Evolutionary conservation across 2,797 vertebrate species (phyloP), one percentile per base, ranked within the genome.

Genomic region (Orientallactaga sibirica): DNA sequence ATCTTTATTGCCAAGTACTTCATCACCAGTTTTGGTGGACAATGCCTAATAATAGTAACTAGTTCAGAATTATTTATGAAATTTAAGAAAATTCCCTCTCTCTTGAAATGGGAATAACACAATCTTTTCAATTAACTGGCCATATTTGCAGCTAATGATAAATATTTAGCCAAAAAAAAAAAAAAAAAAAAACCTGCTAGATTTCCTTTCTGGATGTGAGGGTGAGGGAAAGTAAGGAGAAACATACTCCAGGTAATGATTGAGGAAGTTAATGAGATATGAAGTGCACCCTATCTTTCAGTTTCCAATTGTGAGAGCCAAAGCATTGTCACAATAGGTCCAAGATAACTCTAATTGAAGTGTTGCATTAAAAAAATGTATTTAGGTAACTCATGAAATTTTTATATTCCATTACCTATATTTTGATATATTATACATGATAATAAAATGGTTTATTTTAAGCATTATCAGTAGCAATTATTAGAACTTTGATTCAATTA

Each of bases 371-470:
- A 48, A 73, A 1, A 1, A 70, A 3, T 67, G 78, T 68, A 37
- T 80, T 66, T 11, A 66, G 64, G 73, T 86, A 88, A 90, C 43
- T 70, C 70, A 55, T 68, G 1, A 0, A 66, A n/a, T 37, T 94
- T 96, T n/a, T 76, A 25, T 77, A 27, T 82, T 86, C 73, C 55
- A 70, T 88, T 91, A 27, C 9, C 22, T 87, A 15, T 89, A 75
- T 88, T 95, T 96, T 91, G 22, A 73, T 89, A 82, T 64, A 58
- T 68, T 33, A 74, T 77, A 43, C 86, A 33, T 25, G 77, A 20
- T 8, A 74, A 85, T 80, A 86, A 88, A 91, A 70, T 48, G 87
- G 61, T 37, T 33, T 1, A 43, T 14, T 62, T n/a, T 41, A 92
- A 91, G 11, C n/a, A 66, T 43, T 86, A 0, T 8, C 41, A 33